Conservation (phyloP, 2,113 vertebrate genomes). For the Manacus vitellinus region DNA sequence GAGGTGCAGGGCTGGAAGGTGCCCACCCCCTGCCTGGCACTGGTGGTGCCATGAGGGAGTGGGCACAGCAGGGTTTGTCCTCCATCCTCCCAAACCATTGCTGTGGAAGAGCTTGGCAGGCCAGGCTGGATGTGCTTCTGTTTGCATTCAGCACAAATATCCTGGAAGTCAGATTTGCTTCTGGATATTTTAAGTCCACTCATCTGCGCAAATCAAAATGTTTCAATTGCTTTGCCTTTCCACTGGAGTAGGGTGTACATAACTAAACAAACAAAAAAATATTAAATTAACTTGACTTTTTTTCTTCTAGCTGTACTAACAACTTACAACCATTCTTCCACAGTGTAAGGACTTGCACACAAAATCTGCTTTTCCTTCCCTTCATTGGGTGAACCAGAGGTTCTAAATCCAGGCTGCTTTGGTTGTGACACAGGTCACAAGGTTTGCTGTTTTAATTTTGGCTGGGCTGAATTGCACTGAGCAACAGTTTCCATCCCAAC, state of each 20-base stretch:
- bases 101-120: neutral
- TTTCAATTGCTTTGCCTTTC: neutral
- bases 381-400: accelerated
- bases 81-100: accelerated
- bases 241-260: neutral
- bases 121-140: accelerated
- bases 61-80: neutral
- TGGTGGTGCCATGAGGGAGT: neutral
- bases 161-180: neutral
- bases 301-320: neutral
- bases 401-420: neutral
- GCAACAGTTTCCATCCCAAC: neutral
- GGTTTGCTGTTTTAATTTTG: neutral
- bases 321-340: accelerated
- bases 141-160: accelerated
- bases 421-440: neutral
- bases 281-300: neutral
- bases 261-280: neutral
- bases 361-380: neutral
- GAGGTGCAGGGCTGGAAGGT: neutral
- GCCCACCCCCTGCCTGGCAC: neutral
- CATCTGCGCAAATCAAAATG: neutral
- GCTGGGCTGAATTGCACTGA: neutral
- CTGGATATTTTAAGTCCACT: neutral
- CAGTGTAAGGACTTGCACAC: accelerated